phyloP scores from a whole-genome alignment of 2,888 invertebrate species.

The Cyaniris semiargus region DNA sequence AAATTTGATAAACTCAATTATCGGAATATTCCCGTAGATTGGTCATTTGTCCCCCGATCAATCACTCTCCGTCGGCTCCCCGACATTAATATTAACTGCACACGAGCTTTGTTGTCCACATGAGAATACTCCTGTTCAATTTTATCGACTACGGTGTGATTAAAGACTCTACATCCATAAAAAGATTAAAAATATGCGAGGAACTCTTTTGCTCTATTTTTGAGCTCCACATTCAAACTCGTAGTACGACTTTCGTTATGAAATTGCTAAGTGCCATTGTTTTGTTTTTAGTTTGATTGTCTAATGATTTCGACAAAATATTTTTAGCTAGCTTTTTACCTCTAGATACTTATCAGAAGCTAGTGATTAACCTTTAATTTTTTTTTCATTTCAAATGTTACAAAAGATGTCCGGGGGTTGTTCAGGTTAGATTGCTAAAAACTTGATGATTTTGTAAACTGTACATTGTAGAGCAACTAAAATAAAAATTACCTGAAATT shows the following conservation, averaged over 20 bases:
- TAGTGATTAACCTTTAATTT: too few species aligned
- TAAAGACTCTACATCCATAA: neutral
- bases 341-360: too few species aligned
- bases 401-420: too few species aligned
- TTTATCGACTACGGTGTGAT: constrained; percentile 31
- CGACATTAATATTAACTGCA: constrained; percentile 38
- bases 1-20: constrained; percentile 21
- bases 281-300: neutral
- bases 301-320: too few species aligned
- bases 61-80: constrained; percentile 48
- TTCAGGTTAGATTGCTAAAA: too few species aligned
- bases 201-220: neutral
- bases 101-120: constrained; percentile 34
- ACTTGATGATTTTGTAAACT: too few species aligned
- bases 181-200: neutral
- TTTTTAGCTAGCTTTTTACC: too few species aligned
- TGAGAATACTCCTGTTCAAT: constrained; percentile 32
- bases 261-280: neutral
- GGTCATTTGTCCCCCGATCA: constrained; percentile 58
- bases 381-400: too few species aligned
- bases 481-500: neutral
- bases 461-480: neutral
- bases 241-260: neutral
- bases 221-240: neutral
- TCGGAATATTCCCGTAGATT: constrained; percentile 41